phyloP scores from a whole-genome alignment of 2,888 invertebrate species.

The Agriopis marginaria region DNA sequence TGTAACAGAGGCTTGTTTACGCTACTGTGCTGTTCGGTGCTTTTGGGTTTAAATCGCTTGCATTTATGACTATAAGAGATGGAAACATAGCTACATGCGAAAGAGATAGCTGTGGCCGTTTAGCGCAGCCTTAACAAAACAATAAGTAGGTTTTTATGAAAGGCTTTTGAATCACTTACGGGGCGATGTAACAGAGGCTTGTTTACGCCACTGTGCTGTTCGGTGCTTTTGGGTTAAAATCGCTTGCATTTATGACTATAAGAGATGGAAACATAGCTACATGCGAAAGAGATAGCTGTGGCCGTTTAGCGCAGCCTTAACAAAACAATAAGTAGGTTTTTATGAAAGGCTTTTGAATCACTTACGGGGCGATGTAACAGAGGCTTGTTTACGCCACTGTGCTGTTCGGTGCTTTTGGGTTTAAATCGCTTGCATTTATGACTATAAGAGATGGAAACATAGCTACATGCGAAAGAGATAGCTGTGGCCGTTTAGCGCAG shows the following conservation, averaged over 20 bases:
- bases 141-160: slow-evolving; percentile 60
- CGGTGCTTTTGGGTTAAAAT: slow-evolving; percentile 47
- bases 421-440: slow-evolving; percentile 42
- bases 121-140: no score
- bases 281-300: no score
- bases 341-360: slow-evolving; percentile 77
- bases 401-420: slow-evolving; percentile 45
- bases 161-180: slow-evolving; percentile 77
- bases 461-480: no score
- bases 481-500: no score
- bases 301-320: no score
- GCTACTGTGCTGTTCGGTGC: slow-evolving; percentile 35
- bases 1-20: slow-evolving; percentile 67
- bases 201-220: slow-evolving; percentile 57
- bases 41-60: slow-evolving; percentile 45
- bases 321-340: slow-evolving; percentile 34
- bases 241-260: slow-evolving; percentile 45
- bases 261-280: no score
- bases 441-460: slow-evolving; percentile 29
- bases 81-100: no score
- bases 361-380: slow-evolving; percentile 63
- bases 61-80: slow-evolving; percentile 43
- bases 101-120: no score
- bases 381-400: slow-evolving; percentile 63
- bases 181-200: slow-evolving; percentile 60